Percentiles rank a stretch among this genome's conserved stretches.
Conservation (phyloP, 2,113 vertebrate genomes). For the Caracal caracal region DNA sequence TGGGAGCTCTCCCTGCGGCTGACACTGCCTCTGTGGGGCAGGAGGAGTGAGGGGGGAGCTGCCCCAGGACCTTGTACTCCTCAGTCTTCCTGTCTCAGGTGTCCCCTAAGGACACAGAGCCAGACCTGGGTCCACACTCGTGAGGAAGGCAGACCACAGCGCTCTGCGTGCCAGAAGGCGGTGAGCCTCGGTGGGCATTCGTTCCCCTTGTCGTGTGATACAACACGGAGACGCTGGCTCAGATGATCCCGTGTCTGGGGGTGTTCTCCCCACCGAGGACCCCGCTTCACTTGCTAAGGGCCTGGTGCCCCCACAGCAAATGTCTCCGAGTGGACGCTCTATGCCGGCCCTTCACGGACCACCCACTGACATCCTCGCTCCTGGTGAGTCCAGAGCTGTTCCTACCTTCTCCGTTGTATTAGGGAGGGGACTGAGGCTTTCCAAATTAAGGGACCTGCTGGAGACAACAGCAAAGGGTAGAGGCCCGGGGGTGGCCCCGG, state of each 20-base stretch:
- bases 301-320: neutral
- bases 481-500: too few relatives aligned
- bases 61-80: accelerated
- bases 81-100: neutral
- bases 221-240: accelerated
- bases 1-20: neutral
- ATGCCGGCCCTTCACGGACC: accelerated
- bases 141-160: accelerated
- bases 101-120: neutral
- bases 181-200: accelerated
- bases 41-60: too few relatives aligned
- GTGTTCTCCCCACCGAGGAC: too few relatives aligned
- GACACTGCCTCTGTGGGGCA: neutral
- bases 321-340: neutral
- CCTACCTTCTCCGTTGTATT: too few relatives aligned
- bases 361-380: accelerated
- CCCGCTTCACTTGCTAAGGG: neutral
- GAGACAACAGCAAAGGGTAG: neutral
- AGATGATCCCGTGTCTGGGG: neutral
- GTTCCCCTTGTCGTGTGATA: accelerated
- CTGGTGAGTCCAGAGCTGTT: accelerated
- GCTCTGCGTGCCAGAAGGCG: accelerated
- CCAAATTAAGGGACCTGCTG: accelerated
- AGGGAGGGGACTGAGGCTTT: neutral
- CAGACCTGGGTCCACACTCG: neutral